Conservation (phyloP, 1,140 invertebrate genomes). For the Sarcophaga bullata region DNA sequence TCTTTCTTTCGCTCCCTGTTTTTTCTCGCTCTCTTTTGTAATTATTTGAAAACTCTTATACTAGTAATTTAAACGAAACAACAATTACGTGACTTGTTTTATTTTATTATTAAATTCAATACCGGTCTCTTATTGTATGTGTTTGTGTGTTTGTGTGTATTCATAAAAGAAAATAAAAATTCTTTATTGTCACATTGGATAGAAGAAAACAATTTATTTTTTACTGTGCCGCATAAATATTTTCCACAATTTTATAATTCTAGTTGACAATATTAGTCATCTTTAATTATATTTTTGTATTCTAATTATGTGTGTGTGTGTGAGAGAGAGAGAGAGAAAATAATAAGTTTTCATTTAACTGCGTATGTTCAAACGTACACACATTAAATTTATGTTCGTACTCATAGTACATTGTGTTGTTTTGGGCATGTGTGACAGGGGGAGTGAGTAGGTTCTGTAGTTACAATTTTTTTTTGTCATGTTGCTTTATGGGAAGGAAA, state of each 20-base stretch:
- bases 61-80: background rate
- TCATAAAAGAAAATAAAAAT: background rate
- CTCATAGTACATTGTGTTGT: background rate
- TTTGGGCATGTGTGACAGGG: background rate
- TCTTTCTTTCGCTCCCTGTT: too few species aligned
- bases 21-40: too few species aligned
- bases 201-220: too few species aligned
- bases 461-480: background rate
- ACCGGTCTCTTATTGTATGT: slow-evolving; percentile 25
- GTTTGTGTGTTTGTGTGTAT: background rate
- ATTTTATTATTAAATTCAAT: slow-evolving; percentile 10
- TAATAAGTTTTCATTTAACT: too few species aligned
- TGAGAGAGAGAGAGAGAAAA: too few species aligned
- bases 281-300: background rate
- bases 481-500: background rate
- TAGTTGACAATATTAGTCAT: slow-evolving; percentile 41
- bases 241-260: background rate
- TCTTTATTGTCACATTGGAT: background rate
- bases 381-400: too few species aligned
- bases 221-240: background rate
- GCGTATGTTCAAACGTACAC: too few species aligned
- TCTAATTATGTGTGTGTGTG: background rate
- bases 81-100: background rate
- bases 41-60: background rate
- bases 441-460: background rate